phyloP scores from a whole-genome alignment of 2,113 vertebrate genomes.

The Isurus oxyrinchus region DNA sequence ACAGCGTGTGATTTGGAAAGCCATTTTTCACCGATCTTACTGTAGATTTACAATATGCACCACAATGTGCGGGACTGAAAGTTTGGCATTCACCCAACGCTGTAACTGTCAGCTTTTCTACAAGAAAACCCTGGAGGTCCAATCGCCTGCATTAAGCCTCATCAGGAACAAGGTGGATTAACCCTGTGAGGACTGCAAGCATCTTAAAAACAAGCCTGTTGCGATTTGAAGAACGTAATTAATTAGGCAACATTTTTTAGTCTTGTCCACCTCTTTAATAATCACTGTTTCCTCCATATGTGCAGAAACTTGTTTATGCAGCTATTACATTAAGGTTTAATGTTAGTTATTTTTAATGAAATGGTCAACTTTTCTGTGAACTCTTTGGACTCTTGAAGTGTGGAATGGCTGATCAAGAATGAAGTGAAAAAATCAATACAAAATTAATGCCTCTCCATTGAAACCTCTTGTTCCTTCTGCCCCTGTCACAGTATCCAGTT shows the following conservation, averaged over 20 bases:
- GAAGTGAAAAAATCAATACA: neutral
- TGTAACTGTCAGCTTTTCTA: neutral
- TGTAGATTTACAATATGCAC: conserved; percentile 1
- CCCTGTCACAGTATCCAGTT: neutral
- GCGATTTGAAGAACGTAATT: neutral
- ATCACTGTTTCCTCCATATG: neutral
- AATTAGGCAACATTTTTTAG: neutral
- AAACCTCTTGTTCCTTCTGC: neutral
- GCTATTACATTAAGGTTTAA: neutral
- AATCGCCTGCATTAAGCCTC: neutral
- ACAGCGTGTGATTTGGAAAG: conserved; percentile 8
- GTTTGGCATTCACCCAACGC: neutral
- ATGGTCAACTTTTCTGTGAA: neutral
- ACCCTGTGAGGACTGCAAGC: neutral
- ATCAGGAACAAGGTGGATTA: neutral
- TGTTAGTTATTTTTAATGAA: neutral
- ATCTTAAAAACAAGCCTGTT: neutral
- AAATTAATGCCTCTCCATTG: neutral
- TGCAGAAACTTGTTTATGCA: neutral
- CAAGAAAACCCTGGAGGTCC: neutral
- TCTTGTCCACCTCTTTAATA: neutral
- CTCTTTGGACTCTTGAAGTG: neutral
- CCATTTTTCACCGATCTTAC: neutral
- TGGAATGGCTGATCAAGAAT: neutral
- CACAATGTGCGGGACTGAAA: neutral